Percentiles rank a stretch among this genome's conserved stretches.
These are phyloP conservation scores for Heterodera filipjevi DNA, from an alignment of 2,888 invertebrate species.

Conservation along the genomic window DNA sequence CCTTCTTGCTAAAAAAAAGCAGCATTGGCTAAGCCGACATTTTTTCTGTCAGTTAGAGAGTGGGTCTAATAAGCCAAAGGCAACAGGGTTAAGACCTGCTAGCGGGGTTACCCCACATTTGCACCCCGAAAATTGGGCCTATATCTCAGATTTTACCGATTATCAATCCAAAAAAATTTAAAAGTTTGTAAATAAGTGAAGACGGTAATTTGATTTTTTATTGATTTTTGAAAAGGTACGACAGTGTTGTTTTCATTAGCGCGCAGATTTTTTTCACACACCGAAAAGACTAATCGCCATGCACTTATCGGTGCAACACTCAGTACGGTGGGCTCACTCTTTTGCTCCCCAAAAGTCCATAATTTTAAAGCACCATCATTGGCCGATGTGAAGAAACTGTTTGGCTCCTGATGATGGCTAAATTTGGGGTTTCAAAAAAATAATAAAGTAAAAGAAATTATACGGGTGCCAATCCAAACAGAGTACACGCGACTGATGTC, in stretches of 20 bases:
- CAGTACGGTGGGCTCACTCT: constrained; percentile 25
- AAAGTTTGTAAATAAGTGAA: too few species aligned
- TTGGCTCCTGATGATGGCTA: constrained; percentile 31
- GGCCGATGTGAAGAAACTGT: constrained; percentile 37
- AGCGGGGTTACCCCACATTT: too few species aligned
- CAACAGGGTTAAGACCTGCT: constrained; percentile 55
- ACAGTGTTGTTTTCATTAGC: too few species aligned
- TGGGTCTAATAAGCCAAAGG: constrained; percentile 65
- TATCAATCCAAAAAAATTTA: too few species aligned
- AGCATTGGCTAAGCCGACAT: constrained; percentile 41
- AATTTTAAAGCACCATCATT: constrained; percentile 32
- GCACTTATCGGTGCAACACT: constrained; percentile 31
- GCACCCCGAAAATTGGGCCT: too few species aligned
- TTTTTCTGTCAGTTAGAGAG: constrained; percentile 65
- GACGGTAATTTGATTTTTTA: too few species aligned
- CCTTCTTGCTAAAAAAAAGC: constrained; percentile 37
- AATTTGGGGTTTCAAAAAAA: neutral
- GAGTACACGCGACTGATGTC: constrained; percentile 19
- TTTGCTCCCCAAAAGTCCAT: constrained; percentile 34
- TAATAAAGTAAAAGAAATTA: neutral
- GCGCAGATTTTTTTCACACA: too few species aligned
- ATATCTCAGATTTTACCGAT: too few species aligned
- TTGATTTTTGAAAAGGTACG: too few species aligned
- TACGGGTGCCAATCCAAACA: constrained; percentile 31
- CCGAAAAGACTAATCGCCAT: constrained; percentile 39